Evolutionary conservation across 2,113 vertebrate species (phyloP), one percentile per base, ranked within the genome.

Genomic region (Scalopus aquaticus): DNA sequence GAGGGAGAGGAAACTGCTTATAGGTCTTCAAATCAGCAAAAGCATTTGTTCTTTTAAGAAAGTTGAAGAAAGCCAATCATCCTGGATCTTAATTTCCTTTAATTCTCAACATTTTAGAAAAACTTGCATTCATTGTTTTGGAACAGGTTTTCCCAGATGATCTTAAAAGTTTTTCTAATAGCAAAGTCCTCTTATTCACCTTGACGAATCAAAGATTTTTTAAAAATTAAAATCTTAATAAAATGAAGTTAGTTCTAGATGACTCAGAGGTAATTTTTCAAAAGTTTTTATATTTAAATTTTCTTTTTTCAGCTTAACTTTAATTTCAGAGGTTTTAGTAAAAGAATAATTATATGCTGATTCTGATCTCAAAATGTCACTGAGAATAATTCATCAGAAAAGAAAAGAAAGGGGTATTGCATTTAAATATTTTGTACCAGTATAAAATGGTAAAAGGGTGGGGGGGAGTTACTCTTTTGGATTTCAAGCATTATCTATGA

Each of bases 281-380:
- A 73, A 97, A 95, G 56, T 82, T 95, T n/a, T 76, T 79, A 84
- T 42, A 83, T 67, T 96, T 95, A 86, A 96, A 88, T 95, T 95
- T 82, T 93, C 74, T 95, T 96, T 96, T 95, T 78, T 97, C 58
- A 95, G 82, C 44, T 94, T 39, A 74, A 86, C 69, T 96, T 95
- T 89, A 83, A 95, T 91, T 96, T 96, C 37, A 89, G 51, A 6
- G n/a, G 74, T 79, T 95, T 92, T 88, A 92, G 73, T 83, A 49
- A 81, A 94, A 86, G 81, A 93, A 91, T 96, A 97, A 96, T 97
- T 97, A 88, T 78, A 89, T 81, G 32, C 60, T 89, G 94, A 96
- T 96, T 97, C 56, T 93, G 67, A 96, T 97, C 95, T 95, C 67
- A 95, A 96, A 94, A 93, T 95, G 78, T 95, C 93, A 89, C 64